A percentile compares a stretch with the other conserved stretches of the same genome.
Evolutionary conservation across 2,113 vertebrate genomes (phyloP).

Genomic region (Synchiropus splendidus): DNA sequence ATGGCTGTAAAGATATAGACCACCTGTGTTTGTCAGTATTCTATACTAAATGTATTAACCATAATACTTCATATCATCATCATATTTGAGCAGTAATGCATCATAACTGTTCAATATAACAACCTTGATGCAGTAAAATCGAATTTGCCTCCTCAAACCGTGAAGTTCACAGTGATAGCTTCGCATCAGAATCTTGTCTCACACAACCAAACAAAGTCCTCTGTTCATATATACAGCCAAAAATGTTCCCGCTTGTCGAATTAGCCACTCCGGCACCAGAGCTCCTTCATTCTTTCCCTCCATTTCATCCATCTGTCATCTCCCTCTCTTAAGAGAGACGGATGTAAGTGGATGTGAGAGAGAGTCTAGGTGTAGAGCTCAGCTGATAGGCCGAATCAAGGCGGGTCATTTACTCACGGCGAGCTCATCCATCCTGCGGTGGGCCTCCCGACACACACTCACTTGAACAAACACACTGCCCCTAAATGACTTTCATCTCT

Average conservation of each 20-base stretch:
- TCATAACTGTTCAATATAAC: no score
- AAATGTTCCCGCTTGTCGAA: conserved; percentile 34
- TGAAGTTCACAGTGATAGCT: no score
- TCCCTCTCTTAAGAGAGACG: conserved; percentile 49
- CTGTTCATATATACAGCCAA: background rate
- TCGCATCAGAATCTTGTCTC: no score
- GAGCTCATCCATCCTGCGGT: conserved; percentile 45
- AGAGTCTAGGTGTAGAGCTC: conserved; percentile 48
- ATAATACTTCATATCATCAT: no score
- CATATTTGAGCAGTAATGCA: no score
- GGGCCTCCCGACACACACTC: conserved; percentile 4
- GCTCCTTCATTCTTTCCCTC: conserved; percentile 21
- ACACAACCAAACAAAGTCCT: no score
- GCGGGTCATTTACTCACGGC: conserved; percentile 54
- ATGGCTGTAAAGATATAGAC: no score
- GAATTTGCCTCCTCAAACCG: no score
- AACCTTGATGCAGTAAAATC: no score
- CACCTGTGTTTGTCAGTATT: no score
- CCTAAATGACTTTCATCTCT: conserved; percentile 49
- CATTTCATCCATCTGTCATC: conserved; percentile 40
- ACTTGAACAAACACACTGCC: conserved; percentile 19
- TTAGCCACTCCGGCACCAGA: conserved; percentile 38
- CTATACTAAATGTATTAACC: no score
- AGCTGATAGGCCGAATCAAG: conserved; percentile 54
- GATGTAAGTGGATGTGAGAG: conserved; percentile 45